These are phyloP conservation scores for Morone saxatilis DNA, from an alignment of 2,113 vertebrate species.

Conservation along the genomic window DNA sequence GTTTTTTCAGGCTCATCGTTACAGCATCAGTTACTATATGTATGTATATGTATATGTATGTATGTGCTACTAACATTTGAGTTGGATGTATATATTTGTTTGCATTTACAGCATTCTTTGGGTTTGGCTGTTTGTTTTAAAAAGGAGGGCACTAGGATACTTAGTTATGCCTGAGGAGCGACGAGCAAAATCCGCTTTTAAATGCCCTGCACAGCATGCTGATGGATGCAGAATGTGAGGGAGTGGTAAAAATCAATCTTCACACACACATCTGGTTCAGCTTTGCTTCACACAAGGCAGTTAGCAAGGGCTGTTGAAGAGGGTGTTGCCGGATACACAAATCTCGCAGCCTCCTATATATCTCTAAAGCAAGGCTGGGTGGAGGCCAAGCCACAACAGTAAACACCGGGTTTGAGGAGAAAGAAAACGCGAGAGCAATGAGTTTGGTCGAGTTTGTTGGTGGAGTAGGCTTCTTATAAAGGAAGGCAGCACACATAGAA, in stretches of 20 bases:
- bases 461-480: conserved; percentile 40
- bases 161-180: conserved; percentile 34
- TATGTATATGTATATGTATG: not conserved
- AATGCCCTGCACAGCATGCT: conserved; percentile 61
- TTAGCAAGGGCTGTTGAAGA: conserved; percentile 77
- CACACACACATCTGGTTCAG: conserved; percentile 82
- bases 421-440: conserved; percentile 67
- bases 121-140: conserved; percentile 40
- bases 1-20: too few species aligned
- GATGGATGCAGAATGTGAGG: conserved; percentile 77
- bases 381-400: conserved; percentile 81
- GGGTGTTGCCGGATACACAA: conserved; percentile 83
- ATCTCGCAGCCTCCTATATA: conserved; percentile 75
- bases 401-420: conserved; percentile 77
- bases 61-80: not conserved
- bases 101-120: conserved; percentile 34
- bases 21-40: not conserved
- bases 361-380: conserved; percentile 74
- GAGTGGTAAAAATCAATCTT: conserved; percentile 75
- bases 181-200: conserved; percentile 36
- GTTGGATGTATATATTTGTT: not conserved
- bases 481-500: conserved; percentile 21
- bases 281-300: conserved; percentile 81
- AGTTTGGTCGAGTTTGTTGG: conserved; percentile 56
- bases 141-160: conserved; percentile 3